phyloP scores from a whole-genome alignment of 2,797 vertebrate species.

The Tenualosa thibaudeaui region DNA sequence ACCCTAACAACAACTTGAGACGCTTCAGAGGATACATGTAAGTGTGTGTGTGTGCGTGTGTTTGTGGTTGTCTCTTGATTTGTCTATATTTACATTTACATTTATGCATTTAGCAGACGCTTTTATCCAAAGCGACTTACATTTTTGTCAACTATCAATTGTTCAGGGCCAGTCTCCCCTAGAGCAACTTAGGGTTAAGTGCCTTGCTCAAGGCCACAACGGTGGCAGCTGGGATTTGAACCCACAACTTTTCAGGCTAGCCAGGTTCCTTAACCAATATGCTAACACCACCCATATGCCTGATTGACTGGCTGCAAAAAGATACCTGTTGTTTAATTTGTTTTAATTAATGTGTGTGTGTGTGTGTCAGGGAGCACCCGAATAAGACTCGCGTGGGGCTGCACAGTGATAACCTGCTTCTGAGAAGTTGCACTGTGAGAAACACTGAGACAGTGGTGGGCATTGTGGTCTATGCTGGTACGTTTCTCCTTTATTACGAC shows the following conservation, averaged over 20 bases:
- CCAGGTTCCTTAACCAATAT: too few relatives aligned
- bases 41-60: conserved; percentile 61
- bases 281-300: too few relatives aligned
- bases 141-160: too few relatives aligned
- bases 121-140: too few relatives aligned
- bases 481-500: not conserved
- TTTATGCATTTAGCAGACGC: too few relatives aligned
- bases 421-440: conserved; percentile 90
- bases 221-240: too few relatives aligned
- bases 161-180: too few relatives aligned
- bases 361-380: conserved; percentile 77
- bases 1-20: conserved; percentile 87
- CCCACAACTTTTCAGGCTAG: too few relatives aligned
- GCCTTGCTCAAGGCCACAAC: too few relatives aligned
- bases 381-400: conserved; percentile 82
- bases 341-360: not conserved
- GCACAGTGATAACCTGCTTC: conserved; percentile 86
- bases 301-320: too few relatives aligned
- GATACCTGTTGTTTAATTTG: too few relatives aligned
- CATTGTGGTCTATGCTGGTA: conserved; percentile 95
- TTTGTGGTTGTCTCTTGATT: not conserved
- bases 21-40: conserved; percentile 90
- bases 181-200: too few relatives aligned
- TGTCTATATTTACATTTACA: not conserved
- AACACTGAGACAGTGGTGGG: conserved; percentile 91